Percentiles rank a stretch among this genome's conserved stretches.
Evolutionary conservation across 2,888 invertebrate genomes (phyloP).

Genomic region (Hipparchia semele): DNA sequence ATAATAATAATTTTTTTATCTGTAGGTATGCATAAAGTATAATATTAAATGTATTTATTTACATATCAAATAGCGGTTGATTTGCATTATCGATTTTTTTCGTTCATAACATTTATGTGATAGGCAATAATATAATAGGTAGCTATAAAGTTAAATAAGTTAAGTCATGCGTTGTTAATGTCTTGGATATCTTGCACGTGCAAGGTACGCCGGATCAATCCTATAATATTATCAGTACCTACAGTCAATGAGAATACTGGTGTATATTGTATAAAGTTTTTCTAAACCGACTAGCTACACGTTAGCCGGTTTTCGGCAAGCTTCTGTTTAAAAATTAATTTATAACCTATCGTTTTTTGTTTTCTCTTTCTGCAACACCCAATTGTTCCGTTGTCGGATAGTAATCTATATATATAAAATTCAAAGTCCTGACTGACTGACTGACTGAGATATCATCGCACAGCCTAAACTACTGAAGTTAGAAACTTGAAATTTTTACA

Average conservation of each 20-base stretch:
- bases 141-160: slow-evolving; percentile 10
- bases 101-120: not conserved
- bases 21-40: not conserved
- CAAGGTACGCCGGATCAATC: slow-evolving; percentile 42
- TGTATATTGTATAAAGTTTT: no score
- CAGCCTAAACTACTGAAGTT: no score
- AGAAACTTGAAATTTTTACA: no score
- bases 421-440: no score
- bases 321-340: no score
- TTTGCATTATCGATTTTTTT: not conserved
- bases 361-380: no score
- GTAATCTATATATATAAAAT: no score
- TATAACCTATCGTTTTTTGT: no score
- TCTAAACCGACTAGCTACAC: no score
- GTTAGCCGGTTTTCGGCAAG: no score
- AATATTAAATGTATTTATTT: not conserved
- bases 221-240: slow-evolving; percentile 22
- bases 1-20: not conserved
- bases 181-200: slow-evolving; percentile 43
- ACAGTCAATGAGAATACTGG: slow-evolving; percentile 20
- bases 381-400: no score
- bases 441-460: no score
- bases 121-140: slow-evolving; percentile 13
- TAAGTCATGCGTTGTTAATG: slow-evolving; percentile 41
- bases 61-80: not conserved